Evolutionary conservation across 2,113 vertebrate species (phyloP).

Genomic region (Brienomyrus longianalis): DNA sequence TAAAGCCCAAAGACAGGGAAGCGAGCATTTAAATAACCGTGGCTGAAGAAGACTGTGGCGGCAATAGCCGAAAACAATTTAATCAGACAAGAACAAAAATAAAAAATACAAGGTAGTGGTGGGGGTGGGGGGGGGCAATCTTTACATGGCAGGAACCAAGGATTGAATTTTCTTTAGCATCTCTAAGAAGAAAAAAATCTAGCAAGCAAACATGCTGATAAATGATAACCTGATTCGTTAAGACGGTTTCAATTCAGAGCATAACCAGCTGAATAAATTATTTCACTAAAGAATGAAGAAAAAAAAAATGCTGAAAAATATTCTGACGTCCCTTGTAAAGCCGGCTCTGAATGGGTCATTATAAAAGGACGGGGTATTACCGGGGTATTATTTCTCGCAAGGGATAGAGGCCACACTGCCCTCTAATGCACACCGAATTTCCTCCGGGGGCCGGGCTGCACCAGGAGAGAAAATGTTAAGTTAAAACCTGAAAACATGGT

Average conservation of each 20-base stretch:
- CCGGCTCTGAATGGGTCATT: not conserved
- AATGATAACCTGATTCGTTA: not conserved
- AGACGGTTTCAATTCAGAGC: not conserved
- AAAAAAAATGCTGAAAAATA: not conserved
- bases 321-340: not conserved
- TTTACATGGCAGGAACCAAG: not conserved
- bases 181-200: not conserved
- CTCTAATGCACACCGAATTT: slow-evolving; percentile 16
- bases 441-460: not conserved
- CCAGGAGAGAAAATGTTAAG: not conserved
- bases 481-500: not conserved
- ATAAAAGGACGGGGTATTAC: not conserved
- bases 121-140: no score
- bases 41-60: not conserved
- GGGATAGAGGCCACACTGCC: slow-evolving; percentile 27
- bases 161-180: slow-evolving; percentile 1
- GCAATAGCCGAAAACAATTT: not conserved
- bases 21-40: not conserved
- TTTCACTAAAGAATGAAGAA: not conserved
- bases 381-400: not conserved
- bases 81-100: not conserved
- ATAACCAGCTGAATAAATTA: slow-evolving; percentile 1
- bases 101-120: not conserved
- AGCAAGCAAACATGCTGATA: not conserved
- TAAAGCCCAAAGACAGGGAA: not conserved